Base-by-base conservation (phyloP, 1,140 invertebrate genomes). In the Bombus confusus region DNA sequence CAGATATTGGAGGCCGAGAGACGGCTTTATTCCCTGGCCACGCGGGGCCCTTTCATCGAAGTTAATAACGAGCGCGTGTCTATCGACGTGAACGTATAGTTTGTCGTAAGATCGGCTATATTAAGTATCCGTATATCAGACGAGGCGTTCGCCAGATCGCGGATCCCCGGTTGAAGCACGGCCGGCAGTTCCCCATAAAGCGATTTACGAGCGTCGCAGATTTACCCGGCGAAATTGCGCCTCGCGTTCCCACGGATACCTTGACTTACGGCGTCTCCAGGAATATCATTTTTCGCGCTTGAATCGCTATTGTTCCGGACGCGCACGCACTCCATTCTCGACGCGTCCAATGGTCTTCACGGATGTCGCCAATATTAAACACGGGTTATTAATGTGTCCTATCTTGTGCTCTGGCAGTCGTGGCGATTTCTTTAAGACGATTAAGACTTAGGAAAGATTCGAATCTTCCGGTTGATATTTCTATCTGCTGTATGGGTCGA, bases 191-290 rank as follows among this genome's bases (percentile, higher is more conserved):
- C 64, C 80, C 88, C 88, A 90, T 89, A 89, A 90, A 86, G 86
- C 89, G 86, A 90, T 90, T 90, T 90, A 90, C 89, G 89, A 90
- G 74, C 88, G 83, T 85, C 86, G 88, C 89, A 90, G 88, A 90
- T 90, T 90, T 90, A 90, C 86, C 86, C 76, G 69, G 74, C 37
- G 86, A 90, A 90, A 90, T 90, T 90, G 85, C 88, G 88, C 47
- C 71, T 31, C 72, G 68, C 83, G 83, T 85, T 72, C 84, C 83
- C 76, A 73, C 71, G 79, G 86, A 87, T 87, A 85, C 79, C 79
- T 84, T 83, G 89, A 90, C 89, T 90, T 90, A 90, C 79, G 79
- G 62, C 80, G 88, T 77, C 79, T 80, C 66, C 3, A 59, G 47
- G 86, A 90, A 90, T 90, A 87, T 90, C 86, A 90, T 90, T 90